Evolutionary conservation across 2,797 vertebrate genomes (phyloP), one percentile per base, ranked within the genome.

Genomic region (Streptopelia turtur): DNA sequence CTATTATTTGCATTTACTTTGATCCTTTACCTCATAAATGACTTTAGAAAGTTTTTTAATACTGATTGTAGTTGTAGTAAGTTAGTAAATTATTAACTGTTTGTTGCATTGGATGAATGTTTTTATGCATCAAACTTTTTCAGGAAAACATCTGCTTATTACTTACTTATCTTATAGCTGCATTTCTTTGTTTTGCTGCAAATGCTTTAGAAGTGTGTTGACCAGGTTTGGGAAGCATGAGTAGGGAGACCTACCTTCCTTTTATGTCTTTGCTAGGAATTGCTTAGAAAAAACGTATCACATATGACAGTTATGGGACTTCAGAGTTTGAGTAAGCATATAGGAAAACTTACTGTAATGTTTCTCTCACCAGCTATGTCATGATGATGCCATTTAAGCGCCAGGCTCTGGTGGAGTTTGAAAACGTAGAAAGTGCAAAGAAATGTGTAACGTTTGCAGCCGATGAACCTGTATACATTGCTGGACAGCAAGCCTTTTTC

Each of bases 371-470:
- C 97, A 99, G 99, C 96, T 99, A 99, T 45, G 99, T 99, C 95
- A 99, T 99, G 99, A 99, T 99, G 99, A 99, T 99, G 99, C 99
- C 99, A 1, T 99, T 99, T 97, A 99, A 99, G 95, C 98, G 99
- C 16, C 99, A 99, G 97, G 99, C 99, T 47, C 97, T 99, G 87
- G 99, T 99, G 95, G 99, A 99, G 97, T 99, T 99, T 97, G 99
- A 99, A 70, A 98, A 98, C 1, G 96, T 98, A 68, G 98, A 99
- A 92, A 99, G 99, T 52, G 98, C 99, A 4, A 99, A 99, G 97
- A 98, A 99, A 56, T 99, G 99, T 16, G 99, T 99, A 64, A 98
- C 98, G 0, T 99, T 98, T 92, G 99, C 99, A 79, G 98, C 98
- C 21, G 99, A 98, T 65, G 99, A 99, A 65, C 98, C 99, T 1